phyloP scores from a whole-genome alignment of 2,797 vertebrate genomes.

The Betta splendens region DNA sequence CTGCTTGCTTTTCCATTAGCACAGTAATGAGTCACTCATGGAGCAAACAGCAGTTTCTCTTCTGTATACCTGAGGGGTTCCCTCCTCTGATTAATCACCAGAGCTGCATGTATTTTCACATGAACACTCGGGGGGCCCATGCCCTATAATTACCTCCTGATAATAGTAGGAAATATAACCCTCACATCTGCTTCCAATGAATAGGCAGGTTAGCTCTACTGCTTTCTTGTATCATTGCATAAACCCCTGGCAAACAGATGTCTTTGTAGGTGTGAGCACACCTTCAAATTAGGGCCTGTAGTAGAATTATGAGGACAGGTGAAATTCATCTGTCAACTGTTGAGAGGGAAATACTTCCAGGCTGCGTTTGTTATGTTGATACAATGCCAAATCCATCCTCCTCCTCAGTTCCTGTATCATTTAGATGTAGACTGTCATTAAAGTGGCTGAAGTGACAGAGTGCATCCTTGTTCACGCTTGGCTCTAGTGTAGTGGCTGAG shows the following conservation, averaged over 20 bases:
- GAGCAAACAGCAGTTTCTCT: constrained; percentile 40
- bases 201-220: constrained; percentile 70
- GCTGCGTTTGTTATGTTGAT: constrained; percentile 61
- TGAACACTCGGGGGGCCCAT: constrained; percentile 51
- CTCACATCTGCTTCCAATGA: constrained; percentile 84
- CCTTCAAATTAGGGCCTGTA: constrained; percentile 72
- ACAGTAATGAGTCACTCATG: constrained; percentile 44
- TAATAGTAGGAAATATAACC: constrained; percentile 77
- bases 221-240: constrained; percentile 71
- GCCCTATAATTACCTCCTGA: constrained; percentile 79
- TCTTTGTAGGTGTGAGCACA: constrained; percentile 62
- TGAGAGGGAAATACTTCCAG: constrained; percentile 50
- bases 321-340: constrained; percentile 64
- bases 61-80: constrained; percentile 38
- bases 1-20: constrained; percentile 61
- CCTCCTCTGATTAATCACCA: constrained; percentile 51
- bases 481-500: not conserved
- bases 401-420: constrained; percentile 16
- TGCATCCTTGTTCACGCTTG: constrained; percentile 2
- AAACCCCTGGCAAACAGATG: constrained; percentile 78
- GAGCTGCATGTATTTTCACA: constrained; percentile 65
- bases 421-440: constrained; percentile 18
- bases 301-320: constrained; percentile 71
- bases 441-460: not conserved
- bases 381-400: constrained; percentile 26